phyloP scores from a whole-genome alignment of 2,797 vertebrate species.

The Chelon labrosus region DNA sequence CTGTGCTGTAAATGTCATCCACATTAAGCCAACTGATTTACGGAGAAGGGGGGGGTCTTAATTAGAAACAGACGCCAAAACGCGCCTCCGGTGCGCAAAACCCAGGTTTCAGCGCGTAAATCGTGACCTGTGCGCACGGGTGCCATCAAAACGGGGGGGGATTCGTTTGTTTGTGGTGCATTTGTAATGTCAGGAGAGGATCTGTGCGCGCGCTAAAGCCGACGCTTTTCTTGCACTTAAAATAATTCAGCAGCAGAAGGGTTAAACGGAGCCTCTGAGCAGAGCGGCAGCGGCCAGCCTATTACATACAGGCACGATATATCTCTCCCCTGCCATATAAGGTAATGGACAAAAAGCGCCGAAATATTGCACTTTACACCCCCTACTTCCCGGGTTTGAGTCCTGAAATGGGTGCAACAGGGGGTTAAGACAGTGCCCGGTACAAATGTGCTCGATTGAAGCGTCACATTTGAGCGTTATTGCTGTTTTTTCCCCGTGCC shows the following conservation, averaged over 20 bases:
- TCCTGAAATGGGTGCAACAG: conserved; percentile 17
- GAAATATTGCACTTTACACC: conserved; percentile 61
- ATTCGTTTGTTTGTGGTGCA: background rate
- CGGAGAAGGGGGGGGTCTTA: conserved; percentile 32
- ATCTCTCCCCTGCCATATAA: conserved; percentile 87
- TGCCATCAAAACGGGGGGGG: background rate
- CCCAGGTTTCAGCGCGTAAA: conserved; percentile 1
- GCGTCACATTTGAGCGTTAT: conserved; percentile 34
- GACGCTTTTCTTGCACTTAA: conserved; percentile 49
- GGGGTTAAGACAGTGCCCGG: background rate
- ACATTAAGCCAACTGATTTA: conserved; percentile 59
- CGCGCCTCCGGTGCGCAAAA: conserved; percentile 5
- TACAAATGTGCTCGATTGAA: conserved; percentile 44
- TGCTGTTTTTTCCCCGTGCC: conserved; percentile 64
- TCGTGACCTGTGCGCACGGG: background rate
- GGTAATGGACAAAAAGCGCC: conserved; percentile 80
- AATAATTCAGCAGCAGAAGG: conserved; percentile 83
- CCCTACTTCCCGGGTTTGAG: conserved; percentile 54
- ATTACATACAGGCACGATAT: conserved; percentile 81
- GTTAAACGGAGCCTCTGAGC: conserved; percentile 81
- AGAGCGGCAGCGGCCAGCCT: conserved; percentile 82
- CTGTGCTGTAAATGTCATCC: conserved; percentile 62
- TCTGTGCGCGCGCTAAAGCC: background rate
- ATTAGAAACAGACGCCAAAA: conserved; percentile 58
- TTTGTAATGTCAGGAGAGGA: background rate